Percentiles rank a stretch among this genome's conserved stretches.
These are phyloP conservation scores for Solenopsis fugax DNA, from an alignment of 1,140 invertebrate species.

Conservation along the genomic window DNA sequence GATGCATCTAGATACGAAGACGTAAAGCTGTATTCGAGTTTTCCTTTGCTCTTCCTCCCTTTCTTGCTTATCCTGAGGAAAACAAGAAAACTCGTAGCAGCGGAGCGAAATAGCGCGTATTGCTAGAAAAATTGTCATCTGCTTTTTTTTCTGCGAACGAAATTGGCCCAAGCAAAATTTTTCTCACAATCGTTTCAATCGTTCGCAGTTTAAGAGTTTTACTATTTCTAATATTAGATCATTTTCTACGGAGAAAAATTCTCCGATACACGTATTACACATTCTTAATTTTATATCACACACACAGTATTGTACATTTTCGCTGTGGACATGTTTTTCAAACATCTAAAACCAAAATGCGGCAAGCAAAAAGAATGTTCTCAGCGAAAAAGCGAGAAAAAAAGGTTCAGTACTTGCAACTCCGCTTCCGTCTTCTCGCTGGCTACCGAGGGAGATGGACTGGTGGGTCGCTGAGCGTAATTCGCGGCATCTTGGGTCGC, in stretches of 20 bases:
- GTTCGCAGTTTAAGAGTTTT: neutral
- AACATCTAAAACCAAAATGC: neutral
- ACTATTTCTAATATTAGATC: neutral
- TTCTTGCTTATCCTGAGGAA: slow-evolving; percentile 92
- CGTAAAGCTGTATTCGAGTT: slow-evolving; percentile 97
- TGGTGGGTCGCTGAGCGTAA: slow-evolving; percentile 91
- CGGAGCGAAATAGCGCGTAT: neutral
- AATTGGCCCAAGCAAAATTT: neutral
- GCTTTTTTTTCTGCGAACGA: neutral
- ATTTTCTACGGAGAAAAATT: neutral
- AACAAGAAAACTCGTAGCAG: neutral
- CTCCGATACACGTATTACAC: neutral
- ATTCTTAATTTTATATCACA: neutral
- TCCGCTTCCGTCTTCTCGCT: slow-evolving; percentile 92
- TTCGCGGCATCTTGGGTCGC: slow-evolving; percentile 89
- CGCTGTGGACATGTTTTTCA: neutral
- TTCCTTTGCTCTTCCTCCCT: slow-evolving; percentile 97
- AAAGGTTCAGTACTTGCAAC: slow-evolving; percentile 85
- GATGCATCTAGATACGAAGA: slow-evolving; percentile 99
- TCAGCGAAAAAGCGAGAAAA: neutral
- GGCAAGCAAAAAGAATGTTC: neutral
- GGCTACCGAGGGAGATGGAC: slow-evolving; percentile 93
- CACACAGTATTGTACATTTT: neutral
- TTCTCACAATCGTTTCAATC: neutral
- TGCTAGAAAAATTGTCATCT: slow-evolving; percentile 9